phyloP scores from a whole-genome alignment of 1,140 invertebrate genomes.

The Cataglyphis hispanica region DNA sequence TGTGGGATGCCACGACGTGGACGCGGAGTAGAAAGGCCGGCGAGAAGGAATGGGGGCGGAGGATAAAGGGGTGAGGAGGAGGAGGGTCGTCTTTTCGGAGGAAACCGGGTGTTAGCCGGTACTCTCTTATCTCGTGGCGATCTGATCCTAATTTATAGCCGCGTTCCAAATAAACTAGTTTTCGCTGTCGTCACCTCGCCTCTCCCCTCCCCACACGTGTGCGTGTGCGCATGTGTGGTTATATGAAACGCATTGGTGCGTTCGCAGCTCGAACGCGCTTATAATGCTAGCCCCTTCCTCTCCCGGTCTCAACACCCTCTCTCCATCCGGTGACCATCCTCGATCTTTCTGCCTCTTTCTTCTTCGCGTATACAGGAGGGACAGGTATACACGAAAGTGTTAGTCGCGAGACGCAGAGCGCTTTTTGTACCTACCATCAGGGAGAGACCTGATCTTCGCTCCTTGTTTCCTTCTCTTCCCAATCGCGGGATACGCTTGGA shows the following conservation, averaged over 20 bases:
- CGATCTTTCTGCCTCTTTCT: slow-evolving; percentile 7
- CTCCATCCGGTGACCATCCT: slow-evolving; percentile 48
- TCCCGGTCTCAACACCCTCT: slow-evolving; percentile 58
- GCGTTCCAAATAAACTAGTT: slow-evolving; percentile 87
- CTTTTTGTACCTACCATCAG: slow-evolving; percentile 69
- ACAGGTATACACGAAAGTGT: slow-evolving; percentile 68
- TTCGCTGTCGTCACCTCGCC: slow-evolving; percentile 85
- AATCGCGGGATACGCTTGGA: neutral
- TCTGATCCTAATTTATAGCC: slow-evolving; percentile 87
- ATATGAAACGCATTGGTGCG: slow-evolving; percentile 43
- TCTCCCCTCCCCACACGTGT: slow-evolving; percentile 39
- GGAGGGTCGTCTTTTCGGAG: slow-evolving; percentile 81
- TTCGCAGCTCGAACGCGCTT: slow-evolving; percentile 65
- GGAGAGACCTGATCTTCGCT: slow-evolving; percentile 64
- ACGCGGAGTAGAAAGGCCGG: slow-evolving; percentile 57
- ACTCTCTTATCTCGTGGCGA: slow-evolving; percentile 86
- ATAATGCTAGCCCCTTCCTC: slow-evolving; percentile 64
- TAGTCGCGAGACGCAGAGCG: slow-evolving; percentile 64
- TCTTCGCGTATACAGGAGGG: slow-evolving; percentile 23
- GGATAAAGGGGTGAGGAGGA: slow-evolving; percentile 33
- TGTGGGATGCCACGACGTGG: slow-evolving; percentile 58
- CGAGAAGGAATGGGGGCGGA: slow-evolving; percentile 34
- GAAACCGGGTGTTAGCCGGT: slow-evolving; percentile 85
- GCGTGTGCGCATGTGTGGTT: neutral
- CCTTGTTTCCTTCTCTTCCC: slow-evolving; percentile 65